A percentile compares a stretch with the other conserved stretches of the same genome.
phyloP scores from a whole-genome alignment of 2,797 vertebrate genomes.

The Protonibea diacanthus region DNA sequence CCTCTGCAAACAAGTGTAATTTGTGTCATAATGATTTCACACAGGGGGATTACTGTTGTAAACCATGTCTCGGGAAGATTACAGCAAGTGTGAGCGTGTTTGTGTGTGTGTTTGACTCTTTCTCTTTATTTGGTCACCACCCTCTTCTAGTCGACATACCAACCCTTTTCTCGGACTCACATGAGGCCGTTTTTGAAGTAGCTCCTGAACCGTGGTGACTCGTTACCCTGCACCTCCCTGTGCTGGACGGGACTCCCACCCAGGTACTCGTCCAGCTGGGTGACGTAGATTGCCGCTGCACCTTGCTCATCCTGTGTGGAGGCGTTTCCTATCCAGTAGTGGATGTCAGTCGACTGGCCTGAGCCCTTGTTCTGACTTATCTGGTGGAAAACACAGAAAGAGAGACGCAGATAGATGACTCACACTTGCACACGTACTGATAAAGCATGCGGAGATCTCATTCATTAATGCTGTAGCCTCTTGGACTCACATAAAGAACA shows the following conservation, averaged over 20 bases:
- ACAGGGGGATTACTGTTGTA: conserved; percentile 56
- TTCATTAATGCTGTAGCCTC: conserved; percentile 13
- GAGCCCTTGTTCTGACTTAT: conserved; percentile 71
- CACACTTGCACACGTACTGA: not conserved
- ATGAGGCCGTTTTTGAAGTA: conserved; percentile 92
- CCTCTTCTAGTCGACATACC: not conserved
- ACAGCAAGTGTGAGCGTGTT: conserved; percentile 19
- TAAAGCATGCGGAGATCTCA: conserved; percentile 3
- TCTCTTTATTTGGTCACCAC: conserved; percentile 12
- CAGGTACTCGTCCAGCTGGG: conserved; percentile 88
- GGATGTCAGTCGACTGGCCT: conserved; percentile 82
- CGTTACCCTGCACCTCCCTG: conserved; percentile 89
- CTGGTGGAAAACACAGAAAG: conserved; percentile 48
- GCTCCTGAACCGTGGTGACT: conserved; percentile 90
- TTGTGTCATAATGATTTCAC: conserved; percentile 62
- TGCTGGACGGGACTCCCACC: conserved; percentile 89
- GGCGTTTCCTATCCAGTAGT: conserved; percentile 91
- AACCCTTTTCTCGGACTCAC: conserved; percentile 81
- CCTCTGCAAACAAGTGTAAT: conserved; percentile 42
- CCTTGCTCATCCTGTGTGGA: conserved; percentile 93
- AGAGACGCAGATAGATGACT: not conserved
- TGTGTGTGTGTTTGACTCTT: conserved; percentile 4
- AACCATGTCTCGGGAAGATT: conserved; percentile 58
- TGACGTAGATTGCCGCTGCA: conserved; percentile 87
- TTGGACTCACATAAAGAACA: conserved; percentile 88